phyloP scores from a whole-genome alignment of 2,888 invertebrate species.

The Pediacus dermestoides region DNA sequence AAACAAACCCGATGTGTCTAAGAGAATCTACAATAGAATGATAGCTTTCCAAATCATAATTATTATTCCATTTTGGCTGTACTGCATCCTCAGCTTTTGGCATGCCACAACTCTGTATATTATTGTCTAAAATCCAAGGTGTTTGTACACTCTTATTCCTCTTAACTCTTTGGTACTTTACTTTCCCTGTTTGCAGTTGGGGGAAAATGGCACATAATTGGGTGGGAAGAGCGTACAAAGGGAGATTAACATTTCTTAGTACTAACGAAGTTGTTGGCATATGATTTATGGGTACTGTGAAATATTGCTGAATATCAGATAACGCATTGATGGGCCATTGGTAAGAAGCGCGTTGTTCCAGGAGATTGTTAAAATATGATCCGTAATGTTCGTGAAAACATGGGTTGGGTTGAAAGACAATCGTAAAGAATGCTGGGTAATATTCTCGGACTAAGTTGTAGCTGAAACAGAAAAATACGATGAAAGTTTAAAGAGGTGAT shows the following conservation, averaged over 20 bases:
- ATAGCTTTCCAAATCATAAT: conserved; percentile 11
- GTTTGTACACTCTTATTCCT: not conserved
- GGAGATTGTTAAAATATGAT: conserved; percentile 22
- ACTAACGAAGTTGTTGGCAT: conserved; percentile 28
- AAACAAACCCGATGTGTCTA: conserved; percentile 10
- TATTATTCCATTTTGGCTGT: too few species aligned
- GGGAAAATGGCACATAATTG: not conserved
- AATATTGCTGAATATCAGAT: conserved; percentile 12
- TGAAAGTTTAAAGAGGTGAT: too few species aligned
- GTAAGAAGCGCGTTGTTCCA: conserved; percentile 17
- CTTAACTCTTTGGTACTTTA: not conserved
- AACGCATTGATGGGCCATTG: conserved; percentile 1
- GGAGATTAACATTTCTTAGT: conserved; percentile 25
- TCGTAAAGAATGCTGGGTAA: conserved; percentile 23
- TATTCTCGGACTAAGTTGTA: conserved; percentile 22
- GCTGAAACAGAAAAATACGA: too few species aligned
- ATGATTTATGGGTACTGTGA: conserved; percentile 18
- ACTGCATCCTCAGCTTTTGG: too few species aligned
- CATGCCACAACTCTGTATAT: too few species aligned
- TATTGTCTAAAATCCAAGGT: too few species aligned
- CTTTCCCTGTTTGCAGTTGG: not conserved
- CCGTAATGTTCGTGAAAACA: conserved; percentile 27
- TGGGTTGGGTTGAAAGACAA: conserved; percentile 30
- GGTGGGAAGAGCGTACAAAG: conserved; percentile 11
- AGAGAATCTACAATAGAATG: conserved; percentile 12